Base-by-base conservation (phyloP, 2,113 vertebrate species). In the Chaetorhynchus papuensis region DNA sequence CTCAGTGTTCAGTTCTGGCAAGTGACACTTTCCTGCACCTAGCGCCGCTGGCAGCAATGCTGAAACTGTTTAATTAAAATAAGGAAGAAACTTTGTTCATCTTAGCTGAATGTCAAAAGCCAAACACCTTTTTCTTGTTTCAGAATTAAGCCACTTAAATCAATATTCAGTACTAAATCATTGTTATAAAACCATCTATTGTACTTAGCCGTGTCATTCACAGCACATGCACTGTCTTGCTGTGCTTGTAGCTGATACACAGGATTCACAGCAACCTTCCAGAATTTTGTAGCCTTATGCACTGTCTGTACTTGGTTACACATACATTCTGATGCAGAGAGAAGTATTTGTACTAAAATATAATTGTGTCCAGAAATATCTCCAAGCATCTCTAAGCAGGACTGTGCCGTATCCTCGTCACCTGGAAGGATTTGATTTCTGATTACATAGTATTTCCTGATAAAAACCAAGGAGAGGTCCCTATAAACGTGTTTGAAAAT, bases 1-100 rank as follows among this genome's bases (percentile, higher is more conserved):
- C 94, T 22, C 66, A 22, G 95, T 96, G 97, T 94, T 53, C 74
- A 49, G 7, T 45, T 39, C 30, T 37, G 33, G 94, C 65, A 53
- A 92, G 24, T 47, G 50, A 37, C 7, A 1, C 37, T 83, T 81
- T 53, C 35, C n/a, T 15, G 2, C 5, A 2, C 12, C 3, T 2
- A 3, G 7, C 30, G 4, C 1, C 8, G 9, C 5, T 52, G 30
- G 8, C 56, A 64, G 59, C 42, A 8, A 11, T 9, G 39, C 35
- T 60, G 31, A 41, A 77, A 60, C 18, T 13, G 11, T 22, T 80
- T 17, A 10, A 31, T 41, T 39, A 61, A 83, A 89, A 50, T 16
- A 22, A 31, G 11, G 23, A 81, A 30, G 44, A 72, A 93, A 16
- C 6, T 77, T 70, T 19, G 17, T 13, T 71, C 11, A 2, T 65